These are phyloP conservation scores for Cremastobaeus sp. DNA, from an alignment of 2,888 invertebrate species.

Conservation along the genomic window DNA sequence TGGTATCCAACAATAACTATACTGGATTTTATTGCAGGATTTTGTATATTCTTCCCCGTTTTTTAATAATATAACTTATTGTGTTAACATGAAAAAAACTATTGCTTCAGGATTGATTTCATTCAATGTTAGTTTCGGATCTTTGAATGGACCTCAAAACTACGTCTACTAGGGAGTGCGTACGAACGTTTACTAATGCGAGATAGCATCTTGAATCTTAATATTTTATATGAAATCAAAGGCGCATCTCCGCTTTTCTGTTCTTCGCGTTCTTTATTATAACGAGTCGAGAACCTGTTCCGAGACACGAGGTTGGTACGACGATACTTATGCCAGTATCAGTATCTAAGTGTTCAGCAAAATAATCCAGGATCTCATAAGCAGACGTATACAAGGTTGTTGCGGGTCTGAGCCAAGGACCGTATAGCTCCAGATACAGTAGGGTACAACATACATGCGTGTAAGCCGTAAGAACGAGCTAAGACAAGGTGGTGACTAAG, in stretches of 20 bases:
- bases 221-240: constrained; percentile 54
- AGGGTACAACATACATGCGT: constrained; percentile 57
- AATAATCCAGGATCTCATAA: constrained; percentile 72
- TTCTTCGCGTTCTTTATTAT: constrained; percentile 44
- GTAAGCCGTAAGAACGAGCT: constrained; percentile 64
- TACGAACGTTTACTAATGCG: constrained; percentile 25
- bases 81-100: too few species aligned
- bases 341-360: constrained; percentile 63
- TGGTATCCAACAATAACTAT: too few species aligned
- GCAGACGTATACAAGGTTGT: constrained; percentile 71
- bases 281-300: constrained; percentile 51
- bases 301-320: constrained; percentile 44
- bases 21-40: background rate
- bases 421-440: constrained; percentile 62
- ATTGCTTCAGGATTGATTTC: too few species aligned
- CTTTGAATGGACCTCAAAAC: background rate
- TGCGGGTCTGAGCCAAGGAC: constrained; percentile 65
- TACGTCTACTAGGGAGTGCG: constrained; percentile 32
- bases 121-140: too few species aligned
- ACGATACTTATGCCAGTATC: constrained; percentile 54
- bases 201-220: constrained; percentile 36
- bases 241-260: constrained; percentile 42
- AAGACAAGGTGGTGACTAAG: constrained; percentile 77
- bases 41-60: background rate
- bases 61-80: too few species aligned